These are phyloP conservation scores for Gambusia holbrooki DNA, from an alignment of 2,113 vertebrate species.

Conservation along the genomic window DNA sequence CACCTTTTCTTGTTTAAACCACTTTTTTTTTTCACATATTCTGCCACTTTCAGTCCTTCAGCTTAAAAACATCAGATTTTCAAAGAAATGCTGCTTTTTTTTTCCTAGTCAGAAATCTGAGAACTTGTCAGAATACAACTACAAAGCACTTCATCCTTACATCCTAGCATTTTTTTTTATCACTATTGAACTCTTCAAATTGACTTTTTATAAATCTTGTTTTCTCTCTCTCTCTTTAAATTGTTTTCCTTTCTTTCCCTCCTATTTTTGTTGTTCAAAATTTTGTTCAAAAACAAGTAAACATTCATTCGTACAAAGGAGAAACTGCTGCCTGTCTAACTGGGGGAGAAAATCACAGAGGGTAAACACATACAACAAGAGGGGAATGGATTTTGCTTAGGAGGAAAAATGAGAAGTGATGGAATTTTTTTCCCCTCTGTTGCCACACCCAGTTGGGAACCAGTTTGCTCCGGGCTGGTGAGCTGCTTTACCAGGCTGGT, in stretches of 20 bases:
- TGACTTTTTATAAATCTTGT: no score
- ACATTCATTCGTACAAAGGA: no score
- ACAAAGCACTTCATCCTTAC: constrained; percentile 26
- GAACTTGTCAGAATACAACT: constrained; percentile 42
- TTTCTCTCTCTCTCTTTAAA: no score
- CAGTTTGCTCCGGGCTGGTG: constrained; percentile 42
- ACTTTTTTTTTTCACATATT: constrained; percentile 48
- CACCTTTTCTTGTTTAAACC: constrained; percentile 53
- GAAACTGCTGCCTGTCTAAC: neutral
- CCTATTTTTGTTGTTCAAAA: no score
- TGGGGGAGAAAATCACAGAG: constrained; percentile 27
- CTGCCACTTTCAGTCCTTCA: constrained; percentile 33
- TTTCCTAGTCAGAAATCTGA: constrained; percentile 47
- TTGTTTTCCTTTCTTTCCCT: no score
- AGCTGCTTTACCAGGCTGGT: constrained; percentile 49
- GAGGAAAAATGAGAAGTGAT: constrained; percentile 47
- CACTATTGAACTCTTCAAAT: neutral
- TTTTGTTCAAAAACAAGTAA: no score
- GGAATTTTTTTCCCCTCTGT: constrained; percentile 45
- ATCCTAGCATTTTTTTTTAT: neutral
- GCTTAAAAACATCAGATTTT: constrained; percentile 47
- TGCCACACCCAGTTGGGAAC: constrained; percentile 29
- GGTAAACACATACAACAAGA: constrained; percentile 32
- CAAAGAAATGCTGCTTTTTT: constrained; percentile 36
- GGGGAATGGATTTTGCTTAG: constrained; percentile 42